Conservation (phyloP, 2,113 vertebrate species). For the Albula glossodonta region DNA sequence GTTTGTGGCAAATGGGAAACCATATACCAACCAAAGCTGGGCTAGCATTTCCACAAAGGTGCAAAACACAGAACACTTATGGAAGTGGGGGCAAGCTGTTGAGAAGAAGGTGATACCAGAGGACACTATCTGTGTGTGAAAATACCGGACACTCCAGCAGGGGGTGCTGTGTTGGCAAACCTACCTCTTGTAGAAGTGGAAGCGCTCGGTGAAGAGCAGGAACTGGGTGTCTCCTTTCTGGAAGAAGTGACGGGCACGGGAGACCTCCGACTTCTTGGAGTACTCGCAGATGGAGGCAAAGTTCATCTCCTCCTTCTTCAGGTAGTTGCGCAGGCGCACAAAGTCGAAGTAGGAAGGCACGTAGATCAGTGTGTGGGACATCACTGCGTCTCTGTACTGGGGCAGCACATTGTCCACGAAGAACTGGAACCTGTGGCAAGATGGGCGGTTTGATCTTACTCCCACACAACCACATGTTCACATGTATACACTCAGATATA, state of each 20-base stretch:
- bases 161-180: no score
- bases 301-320: constrained; percentile 87
- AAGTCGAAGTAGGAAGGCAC: constrained; percentile 95
- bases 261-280: constrained; percentile 75
- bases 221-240: constrained; percentile 87
- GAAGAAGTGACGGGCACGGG: constrained; percentile 84
- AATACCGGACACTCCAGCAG: no score
- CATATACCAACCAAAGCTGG: no score
- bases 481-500: no score
- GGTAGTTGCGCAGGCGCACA: constrained; percentile 89
- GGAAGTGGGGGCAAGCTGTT: no score
- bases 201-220: constrained; percentile 90
- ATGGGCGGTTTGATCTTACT: neutral
- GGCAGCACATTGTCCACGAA: constrained; percentile 87
- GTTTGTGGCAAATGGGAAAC: no score
- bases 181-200: constrained; percentile 98
- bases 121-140: no score
- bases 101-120: no score
- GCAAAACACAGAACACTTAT: no score
- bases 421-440: constrained; percentile 81
- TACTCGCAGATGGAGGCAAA: constrained; percentile 89
- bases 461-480: neutral
- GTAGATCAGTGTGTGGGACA: constrained; percentile 93
- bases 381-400: constrained; percentile 90
- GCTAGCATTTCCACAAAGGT: no score